Base-by-base conservation (phyloP, 2,797 vertebrate genomes). In the Anas bernieri region DNA sequence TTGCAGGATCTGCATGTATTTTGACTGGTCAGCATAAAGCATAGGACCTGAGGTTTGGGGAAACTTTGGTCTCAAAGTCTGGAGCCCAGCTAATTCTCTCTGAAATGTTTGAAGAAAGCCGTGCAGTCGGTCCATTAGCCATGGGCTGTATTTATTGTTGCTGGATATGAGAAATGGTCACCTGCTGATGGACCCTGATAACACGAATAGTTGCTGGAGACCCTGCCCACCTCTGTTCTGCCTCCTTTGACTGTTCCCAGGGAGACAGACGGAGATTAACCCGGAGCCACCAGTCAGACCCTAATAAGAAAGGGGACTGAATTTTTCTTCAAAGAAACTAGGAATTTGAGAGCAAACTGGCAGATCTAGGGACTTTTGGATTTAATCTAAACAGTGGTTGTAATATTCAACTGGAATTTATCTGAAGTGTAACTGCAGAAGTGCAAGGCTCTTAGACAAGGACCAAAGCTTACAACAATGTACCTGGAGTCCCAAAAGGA, bases 251-350 rank as follows among this genome's bases (percentile, higher is more conserved):
- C 62, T 94, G 88, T 85, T 92, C 28, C 88, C 91, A 73, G 31
- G 78, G 94, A 95, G 94, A 91, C 78, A 96, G 93, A 95, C 93
- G 93, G 93, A 96, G 95, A 97, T 96, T 95, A 96, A 82, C 45
- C 74, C 86, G 93, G 84, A 96, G 94, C 80, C 96, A 82, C 64
- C 35, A 79, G 76, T 79, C 83, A 86, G 84, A 93, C 66, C 62
- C 22, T 80, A 75, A 33, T 31, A 69, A 83, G 80, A 85, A 94
- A 76, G 1, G 63, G 28, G 54, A 88, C 28, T 70, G 82, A 89
- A 39, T 88, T 95, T 91, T 83, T 91, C 86, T 93, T 97, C 86
- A 96, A 96, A 95, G 92, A 52, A 88, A 75, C 18, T 25, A 72
- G 54, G 43, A 11, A 39, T 50, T 83, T 86, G 84, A 73, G 75